These are phyloP conservation scores for Tinamus major DNA, from an alignment of 2,797 vertebrate genomes.

Conservation along the genomic window DNA sequence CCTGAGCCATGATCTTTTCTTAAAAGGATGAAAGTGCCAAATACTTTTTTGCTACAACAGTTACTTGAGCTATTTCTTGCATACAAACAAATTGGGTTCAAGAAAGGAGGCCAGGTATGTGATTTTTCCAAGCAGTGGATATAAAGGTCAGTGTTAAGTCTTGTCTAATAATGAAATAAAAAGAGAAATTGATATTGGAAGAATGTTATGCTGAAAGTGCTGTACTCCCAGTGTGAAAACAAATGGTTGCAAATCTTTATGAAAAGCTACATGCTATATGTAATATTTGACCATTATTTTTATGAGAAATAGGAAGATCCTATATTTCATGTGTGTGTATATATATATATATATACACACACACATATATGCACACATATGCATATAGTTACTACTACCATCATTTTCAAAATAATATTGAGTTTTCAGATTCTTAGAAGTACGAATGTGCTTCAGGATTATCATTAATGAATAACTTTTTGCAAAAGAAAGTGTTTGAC, in stretches of 20 bases:
- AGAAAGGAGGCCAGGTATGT: neutral
- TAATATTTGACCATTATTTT: neutral
- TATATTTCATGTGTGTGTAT: neutral
- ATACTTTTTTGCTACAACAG: neutral
- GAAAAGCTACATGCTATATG: neutral
- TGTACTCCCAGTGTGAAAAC: neutral
- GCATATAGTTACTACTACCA: too few relatives aligned
- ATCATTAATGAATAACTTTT: neutral
- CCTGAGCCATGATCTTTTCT: neutral
- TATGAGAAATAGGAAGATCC: neutral
- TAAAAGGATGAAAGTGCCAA: neutral
- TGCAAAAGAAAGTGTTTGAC: neutral
- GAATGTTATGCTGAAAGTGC: neutral
- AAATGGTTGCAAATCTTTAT: neutral
- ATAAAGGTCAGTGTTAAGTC: neutral
- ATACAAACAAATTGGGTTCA: neutral
- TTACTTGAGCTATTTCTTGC: neutral
- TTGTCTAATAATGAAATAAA: neutral
- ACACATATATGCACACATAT: too few relatives aligned
- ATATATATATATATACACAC: too few relatives aligned
- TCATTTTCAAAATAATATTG: neutral
- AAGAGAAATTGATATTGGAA: neutral
- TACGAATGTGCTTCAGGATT: neutral
- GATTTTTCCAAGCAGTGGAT: neutral
- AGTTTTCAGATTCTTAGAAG: neutral